These are phyloP conservation scores for Acheta domesticus DNA, from an alignment of 2,888 invertebrate genomes.

Conservation along the genomic window DNA sequence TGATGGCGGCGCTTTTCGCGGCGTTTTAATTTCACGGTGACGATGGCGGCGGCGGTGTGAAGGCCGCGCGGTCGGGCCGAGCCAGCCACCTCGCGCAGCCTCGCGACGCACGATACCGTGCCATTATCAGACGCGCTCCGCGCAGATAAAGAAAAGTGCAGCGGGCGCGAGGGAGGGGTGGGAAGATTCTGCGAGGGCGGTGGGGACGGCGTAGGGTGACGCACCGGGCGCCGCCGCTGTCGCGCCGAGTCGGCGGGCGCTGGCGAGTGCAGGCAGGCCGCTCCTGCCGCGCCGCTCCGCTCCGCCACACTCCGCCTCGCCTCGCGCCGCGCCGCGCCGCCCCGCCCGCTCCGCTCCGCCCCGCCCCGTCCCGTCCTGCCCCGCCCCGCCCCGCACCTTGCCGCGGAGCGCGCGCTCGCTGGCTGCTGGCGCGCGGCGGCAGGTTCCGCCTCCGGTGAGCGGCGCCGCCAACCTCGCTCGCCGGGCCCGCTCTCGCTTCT, in stretches of 20 bases:
- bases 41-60: slow-evolving; percentile 12
- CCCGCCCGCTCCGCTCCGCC: no score
- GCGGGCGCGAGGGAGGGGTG: background rate
- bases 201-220: background rate
- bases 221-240: no score
- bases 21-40: background rate
- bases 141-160: background rate
- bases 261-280: background rate
- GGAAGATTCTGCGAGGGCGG: background rate
- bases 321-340: no score
- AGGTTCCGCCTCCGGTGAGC: slow-evolving; percentile 11
- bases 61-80: background rate
- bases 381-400: no score
- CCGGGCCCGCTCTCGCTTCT: background rate
- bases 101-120: background rate
- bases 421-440: background rate
- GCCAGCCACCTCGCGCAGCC: background rate
- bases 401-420: background rate
- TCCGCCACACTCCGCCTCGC: no score
- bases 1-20: slow-evolving; percentile 4
- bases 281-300: no score
- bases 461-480: background rate
- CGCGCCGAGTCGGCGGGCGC: background rate
- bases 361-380: no score
- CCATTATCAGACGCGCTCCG: background rate